Base-by-base conservation (phyloP, 1,140 invertebrate genomes). In the Drosophila repletoides region DNA sequence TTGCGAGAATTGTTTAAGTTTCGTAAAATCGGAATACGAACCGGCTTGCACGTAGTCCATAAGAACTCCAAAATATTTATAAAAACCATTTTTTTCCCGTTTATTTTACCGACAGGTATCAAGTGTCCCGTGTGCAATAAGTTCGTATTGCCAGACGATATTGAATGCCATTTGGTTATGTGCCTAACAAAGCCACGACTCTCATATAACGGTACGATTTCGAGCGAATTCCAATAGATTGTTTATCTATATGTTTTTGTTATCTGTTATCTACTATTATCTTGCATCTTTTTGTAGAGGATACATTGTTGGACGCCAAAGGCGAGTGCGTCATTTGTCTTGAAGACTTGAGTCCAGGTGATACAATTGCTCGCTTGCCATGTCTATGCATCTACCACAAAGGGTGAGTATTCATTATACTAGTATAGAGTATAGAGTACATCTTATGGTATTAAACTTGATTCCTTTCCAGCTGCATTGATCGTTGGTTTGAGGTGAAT, bases 341-440 rank as follows among this genome's bases (percentile, higher is more conserved):
- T 83, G 98, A 99, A 91, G 98, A 99, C 87, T 93, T 99, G 88
- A 93, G 93, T 89, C 94, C 97, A 89, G 98, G 98, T 55, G 95
- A 99, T 92, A 96, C 96, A 71, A 99, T 99, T 91, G 98, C 98
- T 72, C 95, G 98, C 89, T 94, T 99, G 91, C 98, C 98, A 88
- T 99, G 98, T 93, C 95, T 99, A 72, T 99, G 98, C 94, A 98
- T 99, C 93, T 99, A 99, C 92, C 98, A 99, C 92, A 99, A 99
- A 94, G 94, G 94, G 97, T 98, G 92, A 92, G 92, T 75, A n/a
- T n/a, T n/a, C n/a, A n/a, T n/a, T n/a, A n/a, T n/a, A n/a, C n/a
- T n/a, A n/a, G n/a, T n/a, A n/a, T n/a, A n/a, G n/a, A n/a, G n/a
- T n/a, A n/a, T n/a, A n/a, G n/a, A n/a, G n/a, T n/a, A n/a, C n/a